A percentile compares a stretch with the other conserved stretches of the same genome.
phyloP scores from a whole-genome alignment of 2,888 invertebrate species.

The Tineola bisselliella region DNA sequence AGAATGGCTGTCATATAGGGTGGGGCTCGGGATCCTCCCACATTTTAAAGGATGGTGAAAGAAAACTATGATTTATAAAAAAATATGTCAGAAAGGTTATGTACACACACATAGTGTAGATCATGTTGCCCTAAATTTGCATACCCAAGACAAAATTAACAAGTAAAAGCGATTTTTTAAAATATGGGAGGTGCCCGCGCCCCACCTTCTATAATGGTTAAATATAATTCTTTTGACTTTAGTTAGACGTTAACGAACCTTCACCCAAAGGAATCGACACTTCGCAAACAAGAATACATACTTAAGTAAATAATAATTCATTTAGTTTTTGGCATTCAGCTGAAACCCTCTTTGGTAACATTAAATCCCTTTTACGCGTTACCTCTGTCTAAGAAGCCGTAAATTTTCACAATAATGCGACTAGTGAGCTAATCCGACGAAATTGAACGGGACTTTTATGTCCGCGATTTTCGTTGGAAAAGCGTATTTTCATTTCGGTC shows the following conservation, averaged over 20 bases:
- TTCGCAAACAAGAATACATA: not conserved
- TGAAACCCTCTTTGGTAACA: constrained; percentile 5
- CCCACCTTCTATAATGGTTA: too few species aligned
- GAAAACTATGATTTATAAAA: too few species aligned
- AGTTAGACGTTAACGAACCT: not conserved
- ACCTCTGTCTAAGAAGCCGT: not conserved
- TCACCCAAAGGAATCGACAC: not conserved
- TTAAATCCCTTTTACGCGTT: not conserved
- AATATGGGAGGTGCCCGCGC: too few species aligned
- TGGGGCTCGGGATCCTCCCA: too few species aligned
- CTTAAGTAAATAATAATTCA: constrained; percentile 15
- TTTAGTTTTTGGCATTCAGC: constrained; percentile 15
- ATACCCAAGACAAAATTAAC: too few species aligned
- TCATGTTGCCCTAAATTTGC: too few species aligned
- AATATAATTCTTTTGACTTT: not conserved
- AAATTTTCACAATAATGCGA: not conserved
- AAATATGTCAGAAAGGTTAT: too few species aligned
- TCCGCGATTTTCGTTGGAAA: not conserved
- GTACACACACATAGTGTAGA: too few species aligned
- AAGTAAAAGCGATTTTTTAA: too few species aligned
- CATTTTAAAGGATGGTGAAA: too few species aligned
- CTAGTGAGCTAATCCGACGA: not conserved
- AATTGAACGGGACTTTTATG: not conserved
- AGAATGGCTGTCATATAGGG: too few species aligned
- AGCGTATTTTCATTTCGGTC: not conserved